A percentile compares a stretch with the other conserved stretches of the same genome.
Conservation (phyloP, 1,140 invertebrate species). For the Dufourea novaeangliae region DNA sequence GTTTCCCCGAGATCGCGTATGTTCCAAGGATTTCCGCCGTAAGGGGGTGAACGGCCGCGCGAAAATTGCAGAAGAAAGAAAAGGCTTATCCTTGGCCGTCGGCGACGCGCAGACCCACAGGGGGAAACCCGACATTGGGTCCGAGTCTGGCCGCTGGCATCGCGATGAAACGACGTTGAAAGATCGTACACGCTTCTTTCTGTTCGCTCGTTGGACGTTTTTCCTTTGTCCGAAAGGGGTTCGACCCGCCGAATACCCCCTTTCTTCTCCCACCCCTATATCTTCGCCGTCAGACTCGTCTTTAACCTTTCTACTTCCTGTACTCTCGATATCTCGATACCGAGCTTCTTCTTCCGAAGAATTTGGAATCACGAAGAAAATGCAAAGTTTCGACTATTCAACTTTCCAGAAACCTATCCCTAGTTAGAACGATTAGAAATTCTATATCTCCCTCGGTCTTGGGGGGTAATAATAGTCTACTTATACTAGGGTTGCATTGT, state of each 20-base stretch:
- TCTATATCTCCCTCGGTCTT: too few relatives aligned
- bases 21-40: constrained; percentile 38
- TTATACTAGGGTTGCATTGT: too few relatives aligned
- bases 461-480: too few relatives aligned
- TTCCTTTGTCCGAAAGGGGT: constrained; percentile 19
- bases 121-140: neutral
- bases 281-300: too few relatives aligned
- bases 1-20: constrained; percentile 29
- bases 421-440: too few relatives aligned
- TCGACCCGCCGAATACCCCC: neutral
- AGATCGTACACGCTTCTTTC: constrained; percentile 28
- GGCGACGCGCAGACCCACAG: neutral
- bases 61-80: constrained; percentile 41
- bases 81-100: constrained; percentile 17
- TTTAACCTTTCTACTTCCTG: too few relatives aligned
- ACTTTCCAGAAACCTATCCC: too few relatives aligned
- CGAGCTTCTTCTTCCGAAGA: too few relatives aligned
- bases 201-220: neutral
- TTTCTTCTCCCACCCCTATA: neutral
- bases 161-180: constrained; percentile 40
- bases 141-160: neutral
- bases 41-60: constrained; percentile 25
- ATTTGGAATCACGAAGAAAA: too few relatives aligned
- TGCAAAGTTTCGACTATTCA: too few relatives aligned
- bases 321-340: too few relatives aligned